These are phyloP conservation scores for Drosophila pectinifera DNA, from an alignment of 1,140 invertebrate species.

Conservation along the genomic window DNA sequence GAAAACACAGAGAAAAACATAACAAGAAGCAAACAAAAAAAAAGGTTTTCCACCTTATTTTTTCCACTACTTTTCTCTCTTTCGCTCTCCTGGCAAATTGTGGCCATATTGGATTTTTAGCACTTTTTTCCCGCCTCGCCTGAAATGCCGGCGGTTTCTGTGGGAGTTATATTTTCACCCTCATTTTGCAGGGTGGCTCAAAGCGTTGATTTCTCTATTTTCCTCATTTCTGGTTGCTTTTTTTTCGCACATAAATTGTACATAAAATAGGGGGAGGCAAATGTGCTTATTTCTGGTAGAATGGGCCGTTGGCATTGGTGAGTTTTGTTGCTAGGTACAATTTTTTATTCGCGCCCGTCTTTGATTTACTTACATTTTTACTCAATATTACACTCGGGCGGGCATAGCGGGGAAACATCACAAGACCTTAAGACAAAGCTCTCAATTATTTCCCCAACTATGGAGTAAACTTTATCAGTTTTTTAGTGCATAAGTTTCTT, in stretches of 20 bases:
- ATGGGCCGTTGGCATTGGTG: conserved; percentile 59
- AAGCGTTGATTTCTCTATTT: conserved; percentile 55
- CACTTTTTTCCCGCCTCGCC: conserved; percentile 56
- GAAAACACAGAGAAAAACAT: conserved; percentile 6
- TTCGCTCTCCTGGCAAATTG: conserved; percentile 61
- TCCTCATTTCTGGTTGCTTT: conserved; percentile 24
- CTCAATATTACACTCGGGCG: conserved; percentile 34
- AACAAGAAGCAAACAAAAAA: conserved; percentile 17
- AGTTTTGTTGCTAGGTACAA: conserved; percentile 66
- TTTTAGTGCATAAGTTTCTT: background rate
- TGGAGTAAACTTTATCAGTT: background rate
- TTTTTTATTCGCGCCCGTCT: conserved; percentile 17
- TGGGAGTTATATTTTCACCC: conserved; percentile 69
- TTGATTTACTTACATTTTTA: conserved; percentile 40
- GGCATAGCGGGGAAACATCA: background rate
- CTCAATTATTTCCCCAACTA: conserved; percentile 7
- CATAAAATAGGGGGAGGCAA: conserved; percentile 39
- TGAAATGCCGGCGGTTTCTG: conserved; percentile 76
- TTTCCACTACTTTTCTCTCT: conserved; percentile 19
- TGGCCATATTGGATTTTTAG: conserved; percentile 84
- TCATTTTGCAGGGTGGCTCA: conserved; percentile 63
- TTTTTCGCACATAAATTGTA: conserved; percentile 57
- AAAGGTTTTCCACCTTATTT: conserved; percentile 30
- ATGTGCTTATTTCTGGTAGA: conserved; percentile 12
- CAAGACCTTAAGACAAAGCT: background rate